Evolutionary conservation across 2,888 invertebrate genomes (phyloP), one percentile per base, ranked within the genome.

Genomic region (Agrochola lota): DNA sequence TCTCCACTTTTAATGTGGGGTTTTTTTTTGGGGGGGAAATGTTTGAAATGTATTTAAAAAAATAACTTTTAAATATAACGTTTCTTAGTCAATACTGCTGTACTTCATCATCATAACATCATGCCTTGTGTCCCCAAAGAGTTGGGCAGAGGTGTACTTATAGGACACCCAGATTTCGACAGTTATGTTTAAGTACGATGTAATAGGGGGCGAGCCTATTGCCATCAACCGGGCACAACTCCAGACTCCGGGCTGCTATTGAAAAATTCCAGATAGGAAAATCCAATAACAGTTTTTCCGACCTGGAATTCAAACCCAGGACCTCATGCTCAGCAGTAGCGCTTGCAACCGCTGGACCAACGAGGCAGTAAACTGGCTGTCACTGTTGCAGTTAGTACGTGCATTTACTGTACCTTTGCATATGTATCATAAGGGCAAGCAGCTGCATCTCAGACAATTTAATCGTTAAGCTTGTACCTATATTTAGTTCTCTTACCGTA

Each of bases 1-100:
- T 69, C 43, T 46, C 59, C n/a, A 69, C n/a, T 62, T 73, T 71
- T 67, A 70, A 71, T 59, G 59, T 71, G 5, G 55, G 3, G 1
- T 35, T 59, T 70, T 57, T 52, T 30, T 57, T 40, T 52, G 17
- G 2, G 11, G 11, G 23, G 15, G 0, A n/a, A 20, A 20, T 20
- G 8, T 49, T 78, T 78, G 40, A 12, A 26, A 17, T 57, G 55
- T 0, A 23, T 55, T 23, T 55, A 55, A 9, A 55, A 23, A 55
- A 55, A 55, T 3, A 11, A 55, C 57, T n/a, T 57, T n/a, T 57
- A n/a, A 57, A 57, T n/a, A n/a, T 4, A 57, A 57, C 12, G 12
- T 57, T 74, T 43, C 15, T 30, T 43, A 35, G 2, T 17, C 26
- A 52, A n/a, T 20, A 8, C 20, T 62, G 9, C 12, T 59, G 59